Percentiles rank a stretch among this genome's conserved stretches.
phyloP scores from a whole-genome alignment of 2,113 vertebrate genomes.

The Petaurus breviceps region DNA sequence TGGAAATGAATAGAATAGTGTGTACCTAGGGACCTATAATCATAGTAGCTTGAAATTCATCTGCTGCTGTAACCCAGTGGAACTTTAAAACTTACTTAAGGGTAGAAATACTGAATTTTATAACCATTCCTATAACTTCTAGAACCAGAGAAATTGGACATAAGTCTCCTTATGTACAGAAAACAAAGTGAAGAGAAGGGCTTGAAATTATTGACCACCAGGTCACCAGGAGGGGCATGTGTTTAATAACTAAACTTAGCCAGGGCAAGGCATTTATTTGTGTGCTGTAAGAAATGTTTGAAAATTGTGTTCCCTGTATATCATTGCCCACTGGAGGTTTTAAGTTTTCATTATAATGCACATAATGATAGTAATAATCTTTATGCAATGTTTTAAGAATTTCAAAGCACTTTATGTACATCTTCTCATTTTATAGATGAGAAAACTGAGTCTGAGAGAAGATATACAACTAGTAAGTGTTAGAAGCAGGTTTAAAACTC shows the following conservation, averaged over 20 bases:
- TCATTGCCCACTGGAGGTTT: neutral
- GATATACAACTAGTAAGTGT: neutral
- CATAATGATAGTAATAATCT: neutral
- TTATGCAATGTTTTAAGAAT: neutral
- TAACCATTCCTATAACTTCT: neutral
- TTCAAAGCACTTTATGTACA: neutral
- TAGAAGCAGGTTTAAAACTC: neutral
- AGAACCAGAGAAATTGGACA: neutral
- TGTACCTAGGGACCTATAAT: neutral
- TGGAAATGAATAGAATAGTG: neutral
- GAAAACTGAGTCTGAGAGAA: neutral
- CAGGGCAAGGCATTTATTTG: neutral
- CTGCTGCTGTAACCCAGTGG: neutral
- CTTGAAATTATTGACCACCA: neutral
- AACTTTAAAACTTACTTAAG: neutral
- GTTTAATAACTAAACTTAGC: neutral
- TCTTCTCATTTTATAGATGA: neutral
- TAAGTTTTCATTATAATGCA: neutral
- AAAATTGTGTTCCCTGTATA: neutral
- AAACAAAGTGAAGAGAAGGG: neutral
- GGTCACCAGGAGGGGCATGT: neutral
- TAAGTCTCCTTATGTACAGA: neutral
- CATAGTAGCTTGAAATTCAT: neutral
- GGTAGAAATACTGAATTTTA: neutral
- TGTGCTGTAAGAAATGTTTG: neutral